These are phyloP conservation scores for Prorops nasuta DNA, from an alignment of 1,140 invertebrate species.

Conservation along the genomic window DNA sequence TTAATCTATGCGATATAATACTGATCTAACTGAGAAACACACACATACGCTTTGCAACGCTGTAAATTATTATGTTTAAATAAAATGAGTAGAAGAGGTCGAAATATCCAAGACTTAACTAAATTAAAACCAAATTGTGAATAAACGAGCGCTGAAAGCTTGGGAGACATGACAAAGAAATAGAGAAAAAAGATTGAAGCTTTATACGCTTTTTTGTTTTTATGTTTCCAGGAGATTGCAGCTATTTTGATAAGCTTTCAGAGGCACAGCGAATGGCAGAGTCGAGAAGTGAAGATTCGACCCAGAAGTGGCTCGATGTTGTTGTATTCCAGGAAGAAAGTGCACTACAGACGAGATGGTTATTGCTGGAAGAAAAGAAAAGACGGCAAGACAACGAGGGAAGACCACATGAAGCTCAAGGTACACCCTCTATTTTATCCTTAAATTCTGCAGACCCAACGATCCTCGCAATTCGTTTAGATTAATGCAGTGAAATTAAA, in stretches of 20 bases:
- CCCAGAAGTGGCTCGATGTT: conserved; percentile 97
- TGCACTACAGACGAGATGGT: conserved; percentile 92
- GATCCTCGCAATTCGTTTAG: too few relatives aligned
- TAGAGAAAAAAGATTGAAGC: not conserved
- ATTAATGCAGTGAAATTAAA: too few relatives aligned
- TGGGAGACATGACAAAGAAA: not conserved
- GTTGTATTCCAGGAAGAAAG: conserved; percentile 93
- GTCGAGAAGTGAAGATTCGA: conserved; percentile 94
- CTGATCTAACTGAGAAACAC: too few relatives aligned
- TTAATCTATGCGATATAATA: too few relatives aligned
- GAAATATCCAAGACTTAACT: too few relatives aligned
- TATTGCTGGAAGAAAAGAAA: conserved; percentile 99
- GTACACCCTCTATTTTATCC: too few relatives aligned
- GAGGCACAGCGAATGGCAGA: conserved; percentile 93
- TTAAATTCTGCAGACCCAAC: too few relatives aligned
- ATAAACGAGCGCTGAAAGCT: too few relatives aligned
- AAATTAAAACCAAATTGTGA: too few relatives aligned
- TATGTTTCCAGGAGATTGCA: conserved; percentile 89
- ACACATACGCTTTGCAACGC: too few relatives aligned
- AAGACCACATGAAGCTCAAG: conserved; percentile 99
- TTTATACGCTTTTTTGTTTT: conserved; percentile 21
- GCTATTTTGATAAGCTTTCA: conserved; percentile 96
- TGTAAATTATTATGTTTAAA: too few relatives aligned
- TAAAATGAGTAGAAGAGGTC: too few relatives aligned
- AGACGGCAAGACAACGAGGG: conserved; percentile 95